Evolutionary conservation across 1,140 invertebrate species (phyloP), one percentile per base, ranked within the genome.

Genomic region (Drosophila biarmipes): DNA sequence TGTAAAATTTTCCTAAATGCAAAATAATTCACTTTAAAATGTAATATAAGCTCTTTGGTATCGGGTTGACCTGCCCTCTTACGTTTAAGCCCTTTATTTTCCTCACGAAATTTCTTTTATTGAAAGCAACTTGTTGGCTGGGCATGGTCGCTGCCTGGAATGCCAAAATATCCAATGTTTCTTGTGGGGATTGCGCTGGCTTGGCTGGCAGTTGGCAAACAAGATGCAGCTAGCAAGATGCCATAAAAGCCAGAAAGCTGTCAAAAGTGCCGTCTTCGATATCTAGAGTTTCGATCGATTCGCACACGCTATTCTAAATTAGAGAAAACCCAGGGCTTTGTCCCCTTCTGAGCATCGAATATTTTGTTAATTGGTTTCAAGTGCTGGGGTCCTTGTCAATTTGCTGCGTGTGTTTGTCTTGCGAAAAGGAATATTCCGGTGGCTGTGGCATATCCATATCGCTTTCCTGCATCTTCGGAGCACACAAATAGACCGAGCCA

Each of bases 91-190:
- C 2, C 64, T 55, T 67, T 81, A 69, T 73, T 74, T 68, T 63
- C 54, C 61, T 78, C 64, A 59, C 53, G 62, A 66, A 78, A 68
- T 29, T 73, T 48, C 57, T 72, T 42, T 61, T 82, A 59, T 76
- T 54, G 48, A 75, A 73, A 55, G 55, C 56, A 85, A 62, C 62
- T 77, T 38, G n/a, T 49, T 49, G 54, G 29, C 34, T 42, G 24
- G 45, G 68, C 66, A 54, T 48, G 52, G 53, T 43, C n/a, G 45
- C 17, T 34, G 8, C 12, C 19, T 11, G 6, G 1, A 15, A 40
- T 21, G 17, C 17, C 52, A 15, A 42, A 35, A 31, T n/a, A 42
- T 19, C 6, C 12, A 38, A 72, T 45, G 37, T 54, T 24, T 49
- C 29, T 46, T 42, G 45, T 38, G 51, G 42, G 40, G 15, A 17